These are phyloP conservation scores for Aphis gossypii DNA, from an alignment of 1,140 invertebrate species.

Conservation along the genomic window DNA sequence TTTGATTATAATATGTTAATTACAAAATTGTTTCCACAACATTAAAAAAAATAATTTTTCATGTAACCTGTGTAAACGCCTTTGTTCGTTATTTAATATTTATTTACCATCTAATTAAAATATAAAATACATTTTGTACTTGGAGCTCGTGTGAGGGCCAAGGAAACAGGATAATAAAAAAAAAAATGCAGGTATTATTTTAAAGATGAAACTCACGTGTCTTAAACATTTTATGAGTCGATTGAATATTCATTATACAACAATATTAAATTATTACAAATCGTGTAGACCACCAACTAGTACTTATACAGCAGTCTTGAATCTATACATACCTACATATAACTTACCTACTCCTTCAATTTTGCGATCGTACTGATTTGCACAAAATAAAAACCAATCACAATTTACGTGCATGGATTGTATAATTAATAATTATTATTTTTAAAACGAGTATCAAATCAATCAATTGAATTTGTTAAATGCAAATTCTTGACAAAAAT, in stretches of 20 bases:
- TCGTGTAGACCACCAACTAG: not conserved
- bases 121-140: not conserved
- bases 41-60: not conserved
- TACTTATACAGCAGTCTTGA: not conserved
- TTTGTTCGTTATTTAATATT: not conserved
- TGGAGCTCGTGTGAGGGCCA: not conserved
- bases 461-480: not conserved
- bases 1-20: conserved; percentile 41
- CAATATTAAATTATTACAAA: conserved; percentile 7
- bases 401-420: not conserved
- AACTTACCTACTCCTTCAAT: not conserved
- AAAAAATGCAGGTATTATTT: not conserved
- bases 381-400: not conserved
- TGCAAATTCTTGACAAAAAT: not conserved
- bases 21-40: conserved; percentile 11
- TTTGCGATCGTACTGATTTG: not conserved
- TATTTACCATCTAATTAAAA: not conserved
- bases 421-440: not conserved
- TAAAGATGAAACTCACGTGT: not conserved
- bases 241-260: conserved; percentile 10
- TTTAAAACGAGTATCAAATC: not conserved
- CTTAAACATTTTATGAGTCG: not conserved
- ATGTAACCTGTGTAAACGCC: conserved; percentile 19
- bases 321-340: not conserved
- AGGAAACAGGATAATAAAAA: not conserved